Percentiles rank a stretch among this genome's conserved stretches.
Evolutionary conservation across 37 sponge, comb jelly and placozoan genomes (phyloP).

Genomic region (Amphimedon queenslandica): DNA sequence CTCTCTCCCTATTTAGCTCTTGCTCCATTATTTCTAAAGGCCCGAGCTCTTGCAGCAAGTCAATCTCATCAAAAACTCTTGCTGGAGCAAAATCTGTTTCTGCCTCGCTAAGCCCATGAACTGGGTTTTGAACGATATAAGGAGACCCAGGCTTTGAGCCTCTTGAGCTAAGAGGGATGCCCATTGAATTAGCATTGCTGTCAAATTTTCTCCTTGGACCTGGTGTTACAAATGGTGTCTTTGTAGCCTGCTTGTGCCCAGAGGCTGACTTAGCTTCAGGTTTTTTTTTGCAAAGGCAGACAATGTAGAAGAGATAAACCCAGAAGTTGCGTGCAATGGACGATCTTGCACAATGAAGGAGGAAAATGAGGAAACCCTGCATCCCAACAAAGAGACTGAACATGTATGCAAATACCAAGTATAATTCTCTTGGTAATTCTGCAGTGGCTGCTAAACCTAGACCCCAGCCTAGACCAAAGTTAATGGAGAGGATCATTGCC

Average conservation of each 20-base stretch:
- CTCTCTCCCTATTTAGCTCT: not conserved
- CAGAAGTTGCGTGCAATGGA: slow-evolving; percentile 26
- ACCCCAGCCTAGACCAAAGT: slow-evolving; percentile 55
- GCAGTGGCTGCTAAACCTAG: slow-evolving; percentile 45
- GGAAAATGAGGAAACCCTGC: slow-evolving; percentile 34
- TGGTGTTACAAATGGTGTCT: not conserved
- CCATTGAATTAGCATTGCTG: not conserved
- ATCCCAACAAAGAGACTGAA: slow-evolving; percentile 41
- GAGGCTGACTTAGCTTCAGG: not conserved
- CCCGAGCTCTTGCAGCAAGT: not conserved
- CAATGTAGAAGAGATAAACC: slow-evolving; percentile 13
- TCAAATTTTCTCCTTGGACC: not conserved
- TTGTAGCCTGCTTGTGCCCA: not conserved
- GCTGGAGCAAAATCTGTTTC: not conserved
- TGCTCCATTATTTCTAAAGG: not conserved
- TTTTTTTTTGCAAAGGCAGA: not conserved
- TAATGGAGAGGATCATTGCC: slow-evolving; percentile 42
- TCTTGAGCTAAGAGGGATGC: not conserved
- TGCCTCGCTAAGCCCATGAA: not conserved
- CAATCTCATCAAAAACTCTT: not conserved
- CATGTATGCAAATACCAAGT: slow-evolving; percentile 22
- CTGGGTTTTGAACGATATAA: not conserved
- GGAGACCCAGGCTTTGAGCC: not conserved
- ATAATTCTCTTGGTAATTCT: slow-evolving; percentile 10
- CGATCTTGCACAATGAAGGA: slow-evolving; percentile 27